Conservation (phyloP, 1,140 invertebrate species). For the Aphidius gifuensis region DNA sequence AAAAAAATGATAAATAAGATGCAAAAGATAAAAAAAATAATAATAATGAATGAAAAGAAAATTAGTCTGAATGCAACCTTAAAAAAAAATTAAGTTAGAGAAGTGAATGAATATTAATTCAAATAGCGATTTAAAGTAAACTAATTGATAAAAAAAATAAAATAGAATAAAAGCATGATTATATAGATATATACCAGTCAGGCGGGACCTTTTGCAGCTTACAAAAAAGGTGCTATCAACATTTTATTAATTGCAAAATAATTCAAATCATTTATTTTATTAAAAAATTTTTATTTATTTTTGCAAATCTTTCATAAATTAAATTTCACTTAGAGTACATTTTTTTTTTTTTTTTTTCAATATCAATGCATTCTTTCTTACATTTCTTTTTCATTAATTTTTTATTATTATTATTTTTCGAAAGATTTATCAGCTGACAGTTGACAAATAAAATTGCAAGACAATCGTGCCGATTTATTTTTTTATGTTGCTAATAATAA, state of each 20-base stretch:
- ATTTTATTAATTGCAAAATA: slow-evolving; percentile 5
- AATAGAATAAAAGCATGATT: too few species aligned
- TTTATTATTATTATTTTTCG: slow-evolving; percentile 5
- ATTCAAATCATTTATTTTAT: neutral
- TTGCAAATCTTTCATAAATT: neutral
- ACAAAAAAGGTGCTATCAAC: slow-evolving; percentile 33
- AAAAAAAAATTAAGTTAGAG: too few species aligned
- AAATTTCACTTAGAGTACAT: neutral
- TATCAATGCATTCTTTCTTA: neutral
- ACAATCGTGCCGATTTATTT: slow-evolving; percentile 21
- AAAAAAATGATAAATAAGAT: too few species aligned
- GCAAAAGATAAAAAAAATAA: too few species aligned
- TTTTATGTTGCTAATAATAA: slow-evolving; percentile 2
- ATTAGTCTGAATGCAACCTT: too few species aligned
- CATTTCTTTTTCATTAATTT: neutral
- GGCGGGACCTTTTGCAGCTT: slow-evolving; percentile 40
- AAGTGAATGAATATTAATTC: too few species aligned
- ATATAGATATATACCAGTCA: slow-evolving; percentile 10
- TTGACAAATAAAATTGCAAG: slow-evolving; percentile 17
- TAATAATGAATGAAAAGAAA: too few species aligned
- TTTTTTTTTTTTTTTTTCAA: neutral
- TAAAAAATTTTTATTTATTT: too few species aligned
- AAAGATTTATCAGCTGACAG: slow-evolving; percentile 3
- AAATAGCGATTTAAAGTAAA: too few species aligned
- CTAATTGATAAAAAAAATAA: too few species aligned